These are phyloP conservation scores for Tarsius wallacei DNA, from an alignment of 2,797 vertebrate genomes.

Conservation along the genomic window DNA sequence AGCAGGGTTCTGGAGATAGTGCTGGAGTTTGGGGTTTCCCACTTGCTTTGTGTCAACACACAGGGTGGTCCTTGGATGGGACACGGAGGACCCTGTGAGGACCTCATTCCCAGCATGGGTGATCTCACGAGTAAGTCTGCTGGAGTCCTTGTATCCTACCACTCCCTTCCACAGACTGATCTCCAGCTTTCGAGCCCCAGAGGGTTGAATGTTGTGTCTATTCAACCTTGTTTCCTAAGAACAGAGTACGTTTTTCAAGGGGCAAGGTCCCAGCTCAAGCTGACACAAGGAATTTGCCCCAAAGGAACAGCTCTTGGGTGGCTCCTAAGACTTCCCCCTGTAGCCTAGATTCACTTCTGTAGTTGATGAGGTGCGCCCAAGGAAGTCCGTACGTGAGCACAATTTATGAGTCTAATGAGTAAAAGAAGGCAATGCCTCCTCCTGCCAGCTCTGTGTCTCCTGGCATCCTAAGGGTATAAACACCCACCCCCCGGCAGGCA, in stretches of 20 bases:
- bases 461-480: neutral
- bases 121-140: fast-evolving
- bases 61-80: fast-evolving
- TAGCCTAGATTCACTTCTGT: neutral
- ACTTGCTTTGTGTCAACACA: fast-evolving
- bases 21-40: neutral
- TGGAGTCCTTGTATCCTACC: neutral
- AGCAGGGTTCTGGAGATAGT: fast-evolving
- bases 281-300: constrained; percentile 56
- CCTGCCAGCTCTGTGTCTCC: constrained; percentile 15
- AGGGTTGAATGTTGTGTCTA: neutral
- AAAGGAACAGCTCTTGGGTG: neutral
- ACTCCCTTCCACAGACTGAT: neutral
- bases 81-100: fast-evolving
- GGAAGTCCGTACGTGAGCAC: neutral
- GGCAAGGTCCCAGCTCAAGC: constrained; percentile 40
- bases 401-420: neutral
- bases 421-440: neutral
- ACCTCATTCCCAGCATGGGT: neutral
- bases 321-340: neutral
- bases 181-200: constrained; percentile 66
- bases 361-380: neutral
- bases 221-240: constrained; percentile 6
- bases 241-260: neutral
- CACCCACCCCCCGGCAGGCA: neutral